Evolutionary conservation across 1,140 invertebrate species (phyloP).

Genomic region (Zaprionus kolodkinae): DNA sequence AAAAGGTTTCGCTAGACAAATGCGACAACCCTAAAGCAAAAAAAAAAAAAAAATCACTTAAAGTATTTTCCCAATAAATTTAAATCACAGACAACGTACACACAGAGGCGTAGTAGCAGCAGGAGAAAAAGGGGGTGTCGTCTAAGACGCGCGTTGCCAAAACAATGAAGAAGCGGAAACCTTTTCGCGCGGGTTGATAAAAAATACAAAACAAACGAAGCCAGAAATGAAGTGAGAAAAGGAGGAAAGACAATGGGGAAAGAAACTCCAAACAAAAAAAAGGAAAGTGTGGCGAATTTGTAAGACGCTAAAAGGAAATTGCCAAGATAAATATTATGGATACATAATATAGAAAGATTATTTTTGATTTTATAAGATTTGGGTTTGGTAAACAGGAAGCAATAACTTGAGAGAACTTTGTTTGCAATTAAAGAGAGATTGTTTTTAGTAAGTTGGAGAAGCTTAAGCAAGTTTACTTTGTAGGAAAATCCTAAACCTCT

Average conservation of each 20-base stretch:
- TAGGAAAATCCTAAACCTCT: no score
- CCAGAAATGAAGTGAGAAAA: conserved; percentile 15
- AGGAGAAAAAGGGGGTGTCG: conserved; percentile 13
- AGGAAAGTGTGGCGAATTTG: background rate
- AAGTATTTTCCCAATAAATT: conserved; percentile 83
- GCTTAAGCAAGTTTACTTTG: background rate
- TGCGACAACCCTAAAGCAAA: conserved; percentile 9
- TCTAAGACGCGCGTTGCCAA: conserved; percentile 21
- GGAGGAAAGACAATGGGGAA: conserved; percentile 31
- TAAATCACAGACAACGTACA: conserved; percentile 71
- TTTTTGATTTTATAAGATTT: background rate
- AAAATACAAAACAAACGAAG: conserved; percentile 30
- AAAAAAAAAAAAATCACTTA: conserved; percentile 67
- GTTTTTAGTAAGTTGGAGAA: background rate
- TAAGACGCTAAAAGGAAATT: background rate
- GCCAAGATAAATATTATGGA: background rate
- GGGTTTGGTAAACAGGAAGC: background rate
- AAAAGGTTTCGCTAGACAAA: conserved; percentile 55
- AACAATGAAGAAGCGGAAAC: conserved; percentile 40
- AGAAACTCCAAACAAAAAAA: conserved; percentile 13
- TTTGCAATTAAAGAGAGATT: background rate
- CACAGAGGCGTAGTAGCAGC: conserved; percentile 6
- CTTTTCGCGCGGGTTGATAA: conserved; percentile 18
- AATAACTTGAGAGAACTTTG: background rate
- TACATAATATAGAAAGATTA: background rate